Evolutionary conservation across 2,113 vertebrate genomes (phyloP).

Genomic region (Pangasianodon hypophthalmus): DNA sequence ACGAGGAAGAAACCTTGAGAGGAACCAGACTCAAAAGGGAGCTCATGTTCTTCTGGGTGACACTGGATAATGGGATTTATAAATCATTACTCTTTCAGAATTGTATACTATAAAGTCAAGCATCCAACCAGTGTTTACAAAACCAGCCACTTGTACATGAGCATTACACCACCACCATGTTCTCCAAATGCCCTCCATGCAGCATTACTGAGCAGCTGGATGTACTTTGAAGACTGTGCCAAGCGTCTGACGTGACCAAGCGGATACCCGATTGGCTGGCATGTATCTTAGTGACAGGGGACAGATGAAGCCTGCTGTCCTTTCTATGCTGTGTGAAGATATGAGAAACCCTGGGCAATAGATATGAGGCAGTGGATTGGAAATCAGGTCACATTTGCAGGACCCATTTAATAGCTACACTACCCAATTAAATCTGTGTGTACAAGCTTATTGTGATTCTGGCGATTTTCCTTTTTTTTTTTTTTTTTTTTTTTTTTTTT

Average conservation of each 20-base stretch:
- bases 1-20: background rate
- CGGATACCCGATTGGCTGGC: slow-evolving; percentile 30
- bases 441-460: slow-evolving; percentile 18
- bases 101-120: no score
- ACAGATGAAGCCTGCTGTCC: slow-evolving; percentile 4
- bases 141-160: background rate
- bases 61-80: background rate
- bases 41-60: background rate
- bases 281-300: background rate
- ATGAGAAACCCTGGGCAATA: background rate
- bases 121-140: slow-evolving; percentile 25
- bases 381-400: slow-evolving; percentile 24
- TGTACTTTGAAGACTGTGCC: background rate
- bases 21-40: background rate
- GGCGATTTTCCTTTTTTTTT: background rate
- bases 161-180: background rate
- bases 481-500: background rate
- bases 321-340: background rate
- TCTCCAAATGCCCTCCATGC: slow-evolving; percentile 10
- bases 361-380: slow-evolving; percentile 8
- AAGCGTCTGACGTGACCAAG: slow-evolving; percentile 8
- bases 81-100: background rate
- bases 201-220: slow-evolving; percentile 33
- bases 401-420: background rate
- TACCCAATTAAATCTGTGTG: slow-evolving; percentile 32